Evolutionary conservation across 2,888 invertebrate genomes (phyloP).

Genomic region (Rhagonycha fulva): DNA sequence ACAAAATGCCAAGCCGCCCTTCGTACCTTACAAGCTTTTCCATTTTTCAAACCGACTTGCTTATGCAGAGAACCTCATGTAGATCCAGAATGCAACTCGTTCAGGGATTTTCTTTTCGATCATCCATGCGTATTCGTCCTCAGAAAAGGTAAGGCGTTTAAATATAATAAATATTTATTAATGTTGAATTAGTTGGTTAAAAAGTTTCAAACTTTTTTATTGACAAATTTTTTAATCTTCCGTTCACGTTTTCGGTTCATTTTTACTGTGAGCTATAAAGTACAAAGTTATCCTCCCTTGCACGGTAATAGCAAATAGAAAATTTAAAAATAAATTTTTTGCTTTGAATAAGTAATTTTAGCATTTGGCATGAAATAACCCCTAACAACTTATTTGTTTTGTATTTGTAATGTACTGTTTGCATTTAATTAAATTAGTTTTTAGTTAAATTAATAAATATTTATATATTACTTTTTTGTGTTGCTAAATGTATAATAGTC

Average conservation of each 20-base stretch:
- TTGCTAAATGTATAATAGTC: neutral
- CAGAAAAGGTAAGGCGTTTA: constrained; percentile 73
- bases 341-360: constrained; percentile 1
- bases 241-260: constrained; percentile 13
- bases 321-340: neutral
- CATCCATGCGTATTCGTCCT: constrained; percentile 90
- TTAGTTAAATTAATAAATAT: neutral
- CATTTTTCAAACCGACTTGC: constrained; percentile 92
- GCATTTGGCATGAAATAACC: constrained; percentile 1
- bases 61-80: constrained; percentile 88
- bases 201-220: neutral
- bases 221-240: neutral
- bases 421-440: neutral
- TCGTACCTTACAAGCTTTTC: constrained; percentile 86
- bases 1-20: constrained; percentile 92
- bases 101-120: constrained; percentile 90
- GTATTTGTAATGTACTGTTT: neutral
- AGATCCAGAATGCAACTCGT: constrained; percentile 91
- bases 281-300: constrained; percentile 7
- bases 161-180: neutral
- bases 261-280: constrained; percentile 14
- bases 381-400: neutral
- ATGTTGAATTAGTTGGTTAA: neutral
- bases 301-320: neutral
- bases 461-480: neutral